Base-by-base conservation (phyloP, 2,113 vertebrate species). In the Gymnorhina tibicen region DNA sequence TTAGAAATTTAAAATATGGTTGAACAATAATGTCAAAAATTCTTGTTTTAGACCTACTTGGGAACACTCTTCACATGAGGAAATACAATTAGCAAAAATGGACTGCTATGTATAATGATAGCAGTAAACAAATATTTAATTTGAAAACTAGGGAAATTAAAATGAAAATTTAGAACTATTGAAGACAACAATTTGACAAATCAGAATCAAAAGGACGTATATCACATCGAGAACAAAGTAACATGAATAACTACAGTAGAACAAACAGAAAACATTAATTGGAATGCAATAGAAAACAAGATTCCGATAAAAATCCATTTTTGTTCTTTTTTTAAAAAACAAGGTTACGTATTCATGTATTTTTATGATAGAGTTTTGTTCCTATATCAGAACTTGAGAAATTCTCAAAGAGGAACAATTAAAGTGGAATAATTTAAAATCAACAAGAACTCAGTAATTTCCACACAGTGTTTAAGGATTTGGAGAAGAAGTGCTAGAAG, bases 321-420 rank as follows among this genome's bases (percentile, higher is more conserved):
- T 47, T 56, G 1, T 16, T 42, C 0, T 37, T 58, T 47, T 73
- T 52, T 26, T 1, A 20, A 64, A 80, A 58, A 7, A 3, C 4
- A 21, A 3, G 6, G 4, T 20, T 60, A 56, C 3, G 0, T 49
- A 46, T 37, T 84, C 6, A 18, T 9, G 33, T 37, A 4, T 22
- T 88, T 37, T 64, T 66, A 6, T 35, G 8, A 46, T 49, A 13
- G 39, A 52, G 8, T 56, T 73, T 77, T 86, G 11, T 53, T 84
- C 6, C 26, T 69, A 15, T 2, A 8, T 66, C 7, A 56, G 37
- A 80, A 39, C 11, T 44, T 27, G 20, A 69, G n/a, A 55, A 23
- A 68, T 52, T 52, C 13, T 77, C 46, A 47, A 56, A 56, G 2
- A 53, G 13, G 10, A 58, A 12, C 33, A 53, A 28, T 58, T 82